These are phyloP conservation scores for Microctonus hyperodae DNA, from an alignment of 2,888 invertebrate genomes.

Conservation along the genomic window DNA sequence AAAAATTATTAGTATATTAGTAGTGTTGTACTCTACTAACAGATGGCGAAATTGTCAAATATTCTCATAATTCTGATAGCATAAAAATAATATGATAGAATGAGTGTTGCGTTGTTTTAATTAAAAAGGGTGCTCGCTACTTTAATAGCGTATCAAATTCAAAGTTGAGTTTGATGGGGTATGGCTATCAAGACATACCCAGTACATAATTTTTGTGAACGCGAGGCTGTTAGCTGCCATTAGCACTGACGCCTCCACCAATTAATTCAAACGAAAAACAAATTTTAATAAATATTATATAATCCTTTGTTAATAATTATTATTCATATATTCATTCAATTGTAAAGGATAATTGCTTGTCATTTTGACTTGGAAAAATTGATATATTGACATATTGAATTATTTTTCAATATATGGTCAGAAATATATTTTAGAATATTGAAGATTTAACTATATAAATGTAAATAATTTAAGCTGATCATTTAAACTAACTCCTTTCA, in stretches of 20 bases:
- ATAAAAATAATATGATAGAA: background rate
- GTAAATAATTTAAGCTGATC: too few relatives aligned
- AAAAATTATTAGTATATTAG: background rate
- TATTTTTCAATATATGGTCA: too few relatives aligned
- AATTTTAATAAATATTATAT: too few relatives aligned
- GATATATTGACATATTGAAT: too few relatives aligned
- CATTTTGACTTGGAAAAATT: too few relatives aligned
- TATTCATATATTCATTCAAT: too few relatives aligned
- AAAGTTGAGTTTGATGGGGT: conserved; percentile 70
- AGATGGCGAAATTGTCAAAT: conserved; percentile 7
- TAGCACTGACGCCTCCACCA: conserved; percentile 73
- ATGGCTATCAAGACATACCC: conserved; percentile 88
- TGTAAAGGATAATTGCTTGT: too few relatives aligned
- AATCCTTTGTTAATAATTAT: too few relatives aligned
- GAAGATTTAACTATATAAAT: too few relatives aligned
- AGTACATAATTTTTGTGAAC: conserved; percentile 78
- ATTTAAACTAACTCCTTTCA: too few relatives aligned
- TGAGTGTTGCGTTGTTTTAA: background rate
- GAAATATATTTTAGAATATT: too few relatives aligned
- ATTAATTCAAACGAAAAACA: background rate
- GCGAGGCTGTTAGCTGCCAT: conserved; percentile 77
- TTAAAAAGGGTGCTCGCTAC: conserved; percentile 68
- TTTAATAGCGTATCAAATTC: conserved; percentile 72
- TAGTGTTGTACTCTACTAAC: background rate
- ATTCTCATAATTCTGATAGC: background rate